Evolutionary conservation across 2,888 invertebrate species (phyloP).

Genomic region (Heterodera filipjevi): DNA sequence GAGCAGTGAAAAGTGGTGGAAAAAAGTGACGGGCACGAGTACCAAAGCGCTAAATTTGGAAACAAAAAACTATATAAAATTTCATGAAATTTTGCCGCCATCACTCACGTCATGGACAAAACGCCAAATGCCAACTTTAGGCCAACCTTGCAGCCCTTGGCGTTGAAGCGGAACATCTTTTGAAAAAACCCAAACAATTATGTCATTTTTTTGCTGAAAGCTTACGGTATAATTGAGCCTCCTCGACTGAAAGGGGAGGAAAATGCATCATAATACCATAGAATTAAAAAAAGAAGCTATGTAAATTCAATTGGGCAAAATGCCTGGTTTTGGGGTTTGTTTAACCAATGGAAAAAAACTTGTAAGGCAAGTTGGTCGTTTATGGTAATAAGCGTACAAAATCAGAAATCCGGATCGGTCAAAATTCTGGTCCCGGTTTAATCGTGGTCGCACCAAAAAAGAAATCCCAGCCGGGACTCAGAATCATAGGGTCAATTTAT

Average conservation of each 20-base stretch:
- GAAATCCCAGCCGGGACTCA: too few relatives aligned
- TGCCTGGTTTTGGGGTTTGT: too few relatives aligned
- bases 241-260: neutral
- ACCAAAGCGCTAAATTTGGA: neutral
- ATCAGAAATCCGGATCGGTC: too few relatives aligned
- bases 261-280: neutral
- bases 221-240: neutral
- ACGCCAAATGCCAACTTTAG: neutral
- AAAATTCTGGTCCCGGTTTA: too few relatives aligned
- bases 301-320: too few relatives aligned
- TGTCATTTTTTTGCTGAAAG: too few relatives aligned
- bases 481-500: too few relatives aligned
- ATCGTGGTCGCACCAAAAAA: too few relatives aligned
- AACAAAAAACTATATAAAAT: neutral
- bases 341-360: too few relatives aligned
- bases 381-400: too few relatives aligned
- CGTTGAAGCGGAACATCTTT: neutral
- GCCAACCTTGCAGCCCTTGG: neutral
- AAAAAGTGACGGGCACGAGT: neutral
- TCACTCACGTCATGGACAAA: neutral
- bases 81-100: neutral
- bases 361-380: too few relatives aligned
- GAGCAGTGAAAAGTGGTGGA: neutral
- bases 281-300: too few relatives aligned
- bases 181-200: neutral